Conservation (phyloP, 2,888 invertebrate species). For the Prosapia bicincta region DNA sequence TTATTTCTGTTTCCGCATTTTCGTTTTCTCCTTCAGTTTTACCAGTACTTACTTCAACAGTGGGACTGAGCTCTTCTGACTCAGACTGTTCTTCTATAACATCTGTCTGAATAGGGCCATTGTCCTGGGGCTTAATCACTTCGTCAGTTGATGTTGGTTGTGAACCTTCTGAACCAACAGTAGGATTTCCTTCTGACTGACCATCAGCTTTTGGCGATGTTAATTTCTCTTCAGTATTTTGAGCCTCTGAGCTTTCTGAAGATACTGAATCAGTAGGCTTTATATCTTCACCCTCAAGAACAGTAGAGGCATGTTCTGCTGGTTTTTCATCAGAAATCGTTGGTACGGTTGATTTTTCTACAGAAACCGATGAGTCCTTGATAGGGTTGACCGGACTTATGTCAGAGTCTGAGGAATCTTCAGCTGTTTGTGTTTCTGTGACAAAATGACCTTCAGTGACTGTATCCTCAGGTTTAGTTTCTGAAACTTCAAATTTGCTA, state of each 20-base stretch:
- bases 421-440: neutral
- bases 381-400: neutral
- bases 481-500: neutral
- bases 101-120: neutral
- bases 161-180: neutral
- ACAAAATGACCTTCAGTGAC: neutral
- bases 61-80: neutral
- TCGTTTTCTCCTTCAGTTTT: slow-evolving; percentile 1
- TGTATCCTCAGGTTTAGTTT: neutral
- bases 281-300: neutral
- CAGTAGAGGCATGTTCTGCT: neutral
- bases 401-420: neutral
- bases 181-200: neutral
- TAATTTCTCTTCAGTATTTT: neutral
- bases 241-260: neutral
- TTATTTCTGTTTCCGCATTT: neutral
- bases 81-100: neutral
- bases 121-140: neutral
- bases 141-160: neutral
- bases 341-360: neutral
- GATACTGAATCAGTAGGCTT: neutral
- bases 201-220: neutral
- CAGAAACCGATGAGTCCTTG: neutral
- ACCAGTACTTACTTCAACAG: neutral
- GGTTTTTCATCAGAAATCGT: neutral